phyloP scores from a whole-genome alignment of 2,113 vertebrate species.

The Eurystomus gularis region DNA sequence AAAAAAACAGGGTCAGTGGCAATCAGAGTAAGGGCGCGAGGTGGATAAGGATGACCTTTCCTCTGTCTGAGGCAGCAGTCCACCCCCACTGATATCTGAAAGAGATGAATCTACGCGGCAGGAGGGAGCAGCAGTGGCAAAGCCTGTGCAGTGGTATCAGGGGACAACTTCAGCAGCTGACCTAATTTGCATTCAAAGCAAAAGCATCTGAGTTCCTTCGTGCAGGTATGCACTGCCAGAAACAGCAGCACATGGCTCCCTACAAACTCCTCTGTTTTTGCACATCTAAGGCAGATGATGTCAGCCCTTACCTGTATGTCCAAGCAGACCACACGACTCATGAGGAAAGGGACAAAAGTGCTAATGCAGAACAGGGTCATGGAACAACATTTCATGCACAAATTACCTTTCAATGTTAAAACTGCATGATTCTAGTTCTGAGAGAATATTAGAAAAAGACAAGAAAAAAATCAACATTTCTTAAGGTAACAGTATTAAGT shows the following conservation, averaged over 20 bases:
- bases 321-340: neutral
- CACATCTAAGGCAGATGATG: neutral
- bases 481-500: neutral
- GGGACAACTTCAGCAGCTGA: neutral
- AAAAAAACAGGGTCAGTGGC: neutral
- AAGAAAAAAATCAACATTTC: neutral
- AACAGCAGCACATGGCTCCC: neutral
- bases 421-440: neutral
- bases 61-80: neutral
- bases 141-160: neutral
- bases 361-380: neutral
- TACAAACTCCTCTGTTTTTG: neutral
- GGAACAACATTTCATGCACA: neutral
- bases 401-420: neutral
- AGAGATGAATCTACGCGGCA: neutral
- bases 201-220: neutral
- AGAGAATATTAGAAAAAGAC: neutral
- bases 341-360: neutral
- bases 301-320: neutral
- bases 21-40: neutral
- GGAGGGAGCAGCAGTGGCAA: neutral
- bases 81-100: neutral
- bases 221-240: neutral
- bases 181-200: constrained; percentile 12
- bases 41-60: neutral